A percentile compares a stretch with the other conserved stretches of the same genome.
Evolutionary conservation across 1,140 invertebrate species (phyloP).

Genomic region (Trypoxylus dichotomus): DNA sequence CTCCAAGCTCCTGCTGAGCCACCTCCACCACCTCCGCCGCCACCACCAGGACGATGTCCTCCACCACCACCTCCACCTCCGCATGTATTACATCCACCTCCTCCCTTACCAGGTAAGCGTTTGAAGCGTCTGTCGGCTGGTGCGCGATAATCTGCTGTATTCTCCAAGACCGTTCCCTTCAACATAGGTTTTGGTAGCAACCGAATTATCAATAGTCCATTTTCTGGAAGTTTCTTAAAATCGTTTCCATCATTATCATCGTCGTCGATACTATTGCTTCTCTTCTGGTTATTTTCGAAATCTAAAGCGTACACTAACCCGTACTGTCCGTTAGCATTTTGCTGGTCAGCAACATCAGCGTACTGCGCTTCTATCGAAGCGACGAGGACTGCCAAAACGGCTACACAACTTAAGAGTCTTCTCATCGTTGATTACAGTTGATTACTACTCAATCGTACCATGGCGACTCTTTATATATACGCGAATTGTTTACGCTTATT

Average conservation of each 20-base stretch:
- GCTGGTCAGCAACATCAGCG: not conserved
- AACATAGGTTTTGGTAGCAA: not conserved
- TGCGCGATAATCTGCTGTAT: not conserved
- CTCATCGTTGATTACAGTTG: conserved; percentile 8
- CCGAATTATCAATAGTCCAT: not conserved
- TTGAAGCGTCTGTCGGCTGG: not conserved
- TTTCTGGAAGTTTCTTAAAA: not conserved
- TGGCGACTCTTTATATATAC: not conserved
- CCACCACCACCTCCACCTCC: conserved; percentile 24
- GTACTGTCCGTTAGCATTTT: not conserved
- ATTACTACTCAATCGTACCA: not conserved
- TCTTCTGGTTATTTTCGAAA: not conserved
- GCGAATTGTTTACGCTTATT: not conserved
- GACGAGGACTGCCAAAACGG: not conserved
- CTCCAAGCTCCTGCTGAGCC: conserved; percentile 33
- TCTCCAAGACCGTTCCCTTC: not conserved
- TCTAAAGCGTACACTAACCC: not conserved
- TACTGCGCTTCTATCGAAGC: not conserved
- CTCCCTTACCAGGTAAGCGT: not conserved
- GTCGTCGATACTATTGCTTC: not conserved
- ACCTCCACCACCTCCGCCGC: conserved; percentile 33
- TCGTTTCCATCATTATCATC: not conserved
- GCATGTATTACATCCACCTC: conserved; percentile 33
- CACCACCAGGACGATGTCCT: conserved; percentile 20
- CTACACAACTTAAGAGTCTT: not conserved